A percentile compares a stretch with the other conserved stretches of the same genome.
Conservation (phyloP, 35 echinoderm and acorn worm genomes). For the Holothuria glaberrima region DNA sequence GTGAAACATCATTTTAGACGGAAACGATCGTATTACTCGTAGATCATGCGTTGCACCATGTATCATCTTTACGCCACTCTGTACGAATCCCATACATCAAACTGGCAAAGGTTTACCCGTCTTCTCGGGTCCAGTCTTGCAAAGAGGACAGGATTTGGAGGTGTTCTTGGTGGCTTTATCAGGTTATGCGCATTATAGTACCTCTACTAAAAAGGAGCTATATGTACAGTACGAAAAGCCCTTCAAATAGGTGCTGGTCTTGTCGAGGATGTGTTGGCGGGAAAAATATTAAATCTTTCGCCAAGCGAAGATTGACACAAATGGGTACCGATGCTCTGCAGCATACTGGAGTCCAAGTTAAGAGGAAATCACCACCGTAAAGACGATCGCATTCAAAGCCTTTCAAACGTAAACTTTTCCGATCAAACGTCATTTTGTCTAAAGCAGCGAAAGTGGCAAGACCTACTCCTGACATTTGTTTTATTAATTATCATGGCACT, state of each 20-base stretch:
- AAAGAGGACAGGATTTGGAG: background rate
- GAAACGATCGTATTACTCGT: too few species aligned
- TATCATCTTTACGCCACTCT: too few species aligned
- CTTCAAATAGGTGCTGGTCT: conserved; percentile 10
- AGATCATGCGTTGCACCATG: too few species aligned
- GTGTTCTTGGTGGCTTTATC: background rate
- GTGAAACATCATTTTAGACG: too few species aligned
- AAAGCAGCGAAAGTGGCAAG: background rate
- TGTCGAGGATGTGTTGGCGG: background rate
- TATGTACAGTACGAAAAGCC: background rate
- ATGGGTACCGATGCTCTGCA: background rate
- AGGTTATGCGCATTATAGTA: background rate
- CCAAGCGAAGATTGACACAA: background rate
- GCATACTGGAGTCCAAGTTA: background rate
- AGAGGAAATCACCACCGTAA: conserved; percentile 10
- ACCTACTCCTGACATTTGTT: conserved; percentile 14
- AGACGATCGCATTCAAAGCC: background rate
- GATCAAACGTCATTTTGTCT: background rate
- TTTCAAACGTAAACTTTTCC: background rate
- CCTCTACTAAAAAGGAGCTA: background rate
- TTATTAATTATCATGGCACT: conserved; percentile 38
- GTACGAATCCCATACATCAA: background rate
- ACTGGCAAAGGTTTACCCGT: background rate
- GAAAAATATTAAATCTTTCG: background rate
- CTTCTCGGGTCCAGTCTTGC: background rate